These are phyloP conservation scores for Eupithecia exiguata DNA, from an alignment of 2,888 invertebrate species.

Conservation along the genomic window DNA sequence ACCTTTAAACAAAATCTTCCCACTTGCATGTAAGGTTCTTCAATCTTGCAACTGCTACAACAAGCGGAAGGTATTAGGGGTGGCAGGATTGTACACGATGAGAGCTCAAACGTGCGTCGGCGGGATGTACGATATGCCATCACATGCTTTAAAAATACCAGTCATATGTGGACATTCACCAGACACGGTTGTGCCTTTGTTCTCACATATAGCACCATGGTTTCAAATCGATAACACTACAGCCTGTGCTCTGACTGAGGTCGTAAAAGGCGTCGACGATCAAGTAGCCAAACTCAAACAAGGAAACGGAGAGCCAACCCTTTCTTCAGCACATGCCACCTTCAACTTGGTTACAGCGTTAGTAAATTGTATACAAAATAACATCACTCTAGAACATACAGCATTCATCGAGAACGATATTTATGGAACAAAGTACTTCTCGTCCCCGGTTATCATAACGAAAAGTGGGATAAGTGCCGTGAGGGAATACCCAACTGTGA, in stretches of 20 bases:
- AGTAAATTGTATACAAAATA: conserved; percentile 34
- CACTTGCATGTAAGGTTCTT: conserved; percentile 34
- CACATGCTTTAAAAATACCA: conserved; percentile 29
- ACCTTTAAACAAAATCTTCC: conserved; percentile 35
- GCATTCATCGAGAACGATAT: conserved; percentile 37
- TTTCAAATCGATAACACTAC: conserved; percentile 19
- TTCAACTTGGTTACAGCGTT: conserved; percentile 43
- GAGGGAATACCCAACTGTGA: conserved; percentile 23
- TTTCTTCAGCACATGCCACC: conserved; percentile 34
- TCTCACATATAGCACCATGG: conserved; percentile 29
- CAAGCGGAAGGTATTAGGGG: conserved; percentile 32
- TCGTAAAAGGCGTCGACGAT: conserved; percentile 22
- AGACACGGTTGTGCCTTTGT: conserved; percentile 34
- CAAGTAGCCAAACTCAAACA: conserved; percentile 19
- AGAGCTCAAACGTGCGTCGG: conserved; percentile 33
- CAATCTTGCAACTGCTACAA: conserved; percentile 19
- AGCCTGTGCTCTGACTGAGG: conserved; percentile 23
- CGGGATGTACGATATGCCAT: conserved; percentile 21
- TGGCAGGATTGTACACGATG: conserved; percentile 32
- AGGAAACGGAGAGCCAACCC: conserved; percentile 21
- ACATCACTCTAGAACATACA: conserved; percentile 36
- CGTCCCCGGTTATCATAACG: conserved; percentile 33
- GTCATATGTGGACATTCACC: conserved; percentile 39
- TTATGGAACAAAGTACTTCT: conserved; percentile 33
- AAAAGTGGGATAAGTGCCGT: conserved; percentile 23